These are phyloP conservation scores for Passerculus sandwichensis DNA, from an alignment of 2,797 vertebrate genomes.

Conservation along the genomic window DNA sequence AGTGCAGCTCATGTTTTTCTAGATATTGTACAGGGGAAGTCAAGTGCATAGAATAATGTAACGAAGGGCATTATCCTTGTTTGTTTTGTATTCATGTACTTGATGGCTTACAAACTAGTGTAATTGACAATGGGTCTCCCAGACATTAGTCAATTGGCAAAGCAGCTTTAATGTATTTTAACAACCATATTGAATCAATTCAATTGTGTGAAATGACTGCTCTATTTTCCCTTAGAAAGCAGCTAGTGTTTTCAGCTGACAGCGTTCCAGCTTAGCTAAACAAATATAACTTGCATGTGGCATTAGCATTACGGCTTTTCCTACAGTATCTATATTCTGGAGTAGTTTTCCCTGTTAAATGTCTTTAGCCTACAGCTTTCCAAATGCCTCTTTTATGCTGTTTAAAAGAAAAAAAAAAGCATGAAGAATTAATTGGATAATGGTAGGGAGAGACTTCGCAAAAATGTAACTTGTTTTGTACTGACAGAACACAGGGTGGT, in stretches of 20 bases:
- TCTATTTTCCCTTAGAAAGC: conserved; percentile 66
- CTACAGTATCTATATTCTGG: conserved; percentile 22
- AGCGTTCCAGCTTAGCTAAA: conserved; percentile 55
- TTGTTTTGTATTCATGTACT: conserved; percentile 53
- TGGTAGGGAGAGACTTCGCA: neutral
- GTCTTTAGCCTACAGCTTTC: conserved; percentile 37
- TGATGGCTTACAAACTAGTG: conserved; percentile 46
- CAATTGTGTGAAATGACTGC: conserved; percentile 60
- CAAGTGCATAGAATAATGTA: conserved; percentile 49
- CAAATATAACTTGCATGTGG: conserved; percentile 47
- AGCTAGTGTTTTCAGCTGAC: conserved; percentile 66
- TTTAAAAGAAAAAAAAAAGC: neutral
- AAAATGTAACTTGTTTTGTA: neutral
- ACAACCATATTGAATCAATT: conserved; percentile 65
- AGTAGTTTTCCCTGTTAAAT: conserved; percentile 23
- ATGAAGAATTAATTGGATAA: conserved; percentile 21
- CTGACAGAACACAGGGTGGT: neutral
- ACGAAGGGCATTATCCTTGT: conserved; percentile 49
- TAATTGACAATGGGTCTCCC: conserved; percentile 61
- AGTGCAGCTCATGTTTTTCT: conserved; percentile 14
- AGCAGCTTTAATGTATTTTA: conserved; percentile 62
- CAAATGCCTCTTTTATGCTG: neutral
- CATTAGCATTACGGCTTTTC: conserved; percentile 39
- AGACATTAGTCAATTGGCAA: conserved; percentile 65
- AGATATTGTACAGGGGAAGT: conserved; percentile 29